Conservation (phyloP, 2,888 invertebrate genomes). For the Eupelmus urozonus region DNA sequence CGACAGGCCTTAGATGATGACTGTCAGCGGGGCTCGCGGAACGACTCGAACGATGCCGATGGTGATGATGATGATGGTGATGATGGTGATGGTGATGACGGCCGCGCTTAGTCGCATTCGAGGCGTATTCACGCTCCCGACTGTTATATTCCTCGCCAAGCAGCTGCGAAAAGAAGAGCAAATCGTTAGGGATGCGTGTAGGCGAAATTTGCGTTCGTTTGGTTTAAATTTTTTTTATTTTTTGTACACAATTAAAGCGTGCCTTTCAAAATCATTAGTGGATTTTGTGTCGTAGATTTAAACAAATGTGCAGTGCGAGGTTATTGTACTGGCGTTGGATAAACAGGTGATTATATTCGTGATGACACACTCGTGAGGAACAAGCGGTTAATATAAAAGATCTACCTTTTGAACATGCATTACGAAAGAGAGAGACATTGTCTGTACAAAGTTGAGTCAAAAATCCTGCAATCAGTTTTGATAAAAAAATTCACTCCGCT, state of each 20-base stretch:
- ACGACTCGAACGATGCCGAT: constrained; percentile 65
- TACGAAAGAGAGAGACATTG: constrained; percentile 68
- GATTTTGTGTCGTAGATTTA: too few species aligned
- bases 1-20: constrained; percentile 67
- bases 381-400: constrained; percentile 60
- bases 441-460: constrained; percentile 70
- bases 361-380: constrained; percentile 7
- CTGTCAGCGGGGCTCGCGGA: constrained; percentile 69
- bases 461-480: constrained; percentile 68
- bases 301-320: not conserved
- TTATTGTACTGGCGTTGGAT: not conserved
- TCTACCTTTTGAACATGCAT: constrained; percentile 70
- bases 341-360: not conserved
- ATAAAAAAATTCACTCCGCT: too few species aligned
- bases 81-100: constrained; percentile 49
- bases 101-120: constrained; percentile 18
- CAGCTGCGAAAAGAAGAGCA: constrained; percentile 65
- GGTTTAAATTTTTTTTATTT: not conserved
- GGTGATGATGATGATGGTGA: constrained; percentile 56
- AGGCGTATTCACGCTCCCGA: constrained; percentile 66
- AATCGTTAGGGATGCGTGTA: not conserved
- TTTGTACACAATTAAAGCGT: too few species aligned
- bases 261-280: too few species aligned
- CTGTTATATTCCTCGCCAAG: constrained; percentile 75
- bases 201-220: not conserved